Evolutionary conservation across 2,888 invertebrate genomes (phyloP), one percentile per base, ranked within the genome.

Genomic region (Tricholauxania praeusta): DNA sequence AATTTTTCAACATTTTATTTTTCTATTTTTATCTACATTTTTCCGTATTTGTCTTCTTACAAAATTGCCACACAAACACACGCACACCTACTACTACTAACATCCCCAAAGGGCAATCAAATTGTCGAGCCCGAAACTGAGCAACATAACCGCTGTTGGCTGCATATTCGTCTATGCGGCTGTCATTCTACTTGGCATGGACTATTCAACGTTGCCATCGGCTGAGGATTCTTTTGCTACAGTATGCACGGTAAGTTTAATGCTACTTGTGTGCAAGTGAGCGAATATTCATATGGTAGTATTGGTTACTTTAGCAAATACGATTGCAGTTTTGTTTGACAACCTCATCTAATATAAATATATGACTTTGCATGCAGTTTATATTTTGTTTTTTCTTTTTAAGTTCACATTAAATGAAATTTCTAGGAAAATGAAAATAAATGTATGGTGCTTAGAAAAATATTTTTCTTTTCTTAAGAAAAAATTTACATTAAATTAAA

Each of bases 101-200:
- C 22, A 32, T 8, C 65, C 57, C 64, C 77, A 75, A 89, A 95
- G 96, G 86, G 95, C 94, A 77, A 96, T 97, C 86, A 97, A 97
- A 87, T 90, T 97, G 76, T 96, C 96, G 28, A 96, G 96, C 81
- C 97, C 97, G 1, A 93, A 94, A 76, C 89, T 97, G 73, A 97
- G 96, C 89, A 97, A 96, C 88, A 94, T 96, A 88, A 96, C 96
- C 0, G 93, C 96, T 53, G 92, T 95, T 52, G 97, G 97, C 17
- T 97, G 96, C 84, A 93, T 95, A 79, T 88, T 96, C 80, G 96
- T 96, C n/a, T 97, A 97, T 88, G 90, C 92, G 2, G 95, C 96
- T 0, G 96, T 97, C 59, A 94, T 96, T 32, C 89, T 96, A 67
- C 89, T 96, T 75, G 96, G 96, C 6, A 89, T 96, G 73, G 96